Evolutionary conservation across 2,888 invertebrate genomes (phyloP).

Genomic region (Labia minor): DNA sequence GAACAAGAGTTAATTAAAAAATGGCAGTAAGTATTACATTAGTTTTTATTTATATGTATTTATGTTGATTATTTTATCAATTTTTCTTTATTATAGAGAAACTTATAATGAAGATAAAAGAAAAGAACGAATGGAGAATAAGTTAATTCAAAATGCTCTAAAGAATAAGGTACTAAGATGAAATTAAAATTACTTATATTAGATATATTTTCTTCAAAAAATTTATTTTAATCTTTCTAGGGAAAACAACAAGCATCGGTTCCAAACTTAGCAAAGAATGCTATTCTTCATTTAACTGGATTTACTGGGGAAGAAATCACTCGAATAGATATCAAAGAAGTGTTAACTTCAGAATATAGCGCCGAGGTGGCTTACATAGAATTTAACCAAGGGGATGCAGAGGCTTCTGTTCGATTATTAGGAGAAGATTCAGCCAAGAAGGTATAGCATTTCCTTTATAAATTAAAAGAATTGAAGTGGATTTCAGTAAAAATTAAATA

Average conservation of each 20-base stretch:
- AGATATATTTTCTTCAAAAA: background rate
- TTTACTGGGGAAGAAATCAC: constrained; percentile 46
- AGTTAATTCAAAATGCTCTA: constrained; percentile 30
- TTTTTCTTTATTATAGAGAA: constrained; percentile 22
- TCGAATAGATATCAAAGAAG: constrained; percentile 64
- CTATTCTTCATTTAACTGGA: constrained; percentile 59
- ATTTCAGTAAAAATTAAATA: background rate
- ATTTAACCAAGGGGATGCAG: constrained; percentile 58
- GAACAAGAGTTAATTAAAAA: constrained; percentile 53
- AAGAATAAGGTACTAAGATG: constrained; percentile 41
- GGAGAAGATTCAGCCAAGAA: constrained; percentile 58
- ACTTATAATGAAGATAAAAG: constrained; percentile 56
- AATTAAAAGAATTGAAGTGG: background rate
- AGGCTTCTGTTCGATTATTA: constrained; percentile 60
- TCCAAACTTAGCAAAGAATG: constrained; percentile 57
- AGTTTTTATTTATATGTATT: background rate
- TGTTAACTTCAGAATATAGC: constrained; percentile 45
- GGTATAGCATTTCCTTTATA: constrained; percentile 46
- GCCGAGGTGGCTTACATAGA: constrained; percentile 62
- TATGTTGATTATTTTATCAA: background rate
- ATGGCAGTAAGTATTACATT: constrained; percentile 47
- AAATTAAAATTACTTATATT: constrained; percentile 27
- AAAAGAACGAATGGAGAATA: constrained; percentile 47
- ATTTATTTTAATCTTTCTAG: background rate
- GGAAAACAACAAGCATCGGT: constrained; percentile 30